Base-by-base conservation (phyloP, 2,888 invertebrate species). In the Tipula lateralis region DNA sequence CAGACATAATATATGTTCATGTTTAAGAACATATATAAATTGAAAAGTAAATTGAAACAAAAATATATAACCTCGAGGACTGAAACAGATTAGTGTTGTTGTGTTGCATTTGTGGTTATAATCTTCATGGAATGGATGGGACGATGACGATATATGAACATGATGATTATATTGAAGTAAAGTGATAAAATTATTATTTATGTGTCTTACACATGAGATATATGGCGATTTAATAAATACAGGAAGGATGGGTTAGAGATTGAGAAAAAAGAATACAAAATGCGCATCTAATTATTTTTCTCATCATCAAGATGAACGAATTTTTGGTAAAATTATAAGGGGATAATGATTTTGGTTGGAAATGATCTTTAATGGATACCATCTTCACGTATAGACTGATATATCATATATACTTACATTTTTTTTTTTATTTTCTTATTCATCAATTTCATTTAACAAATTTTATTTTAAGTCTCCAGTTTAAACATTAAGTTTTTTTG, bases 31-130 rank as follows among this genome's bases (percentile, higher is more conserved):
- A 66, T 12, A n/a, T n/a, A 66, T 66, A 66, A 66, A 66, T 66
- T 66, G 66, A 66, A 66, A 66, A 66, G 24, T 66, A 66, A 66
- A 66, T 66, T 66, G 66, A 66, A 66, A 66, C 66, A 66, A 66
- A 66, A 66, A 66, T 66, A 66, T 24, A 66, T 66, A 66, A 66
- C 66, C 66, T 66, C 66, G 66, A 66, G 66, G 66, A 66, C n/a
- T 66, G 24, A 66, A 66, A 66, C 24, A 24, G 66, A 24, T 66
- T 66, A 12, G 66, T 24, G 66, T 66, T 66, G 66, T 66, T 66
- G 66, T 66, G 24, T 9, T 66, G 0, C 24, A 66, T 66, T 66
- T 24, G 66, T 24, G 24, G 66, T 66, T 66, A 24, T 66, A 66
- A 66, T 66, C 66, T 66, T 66, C 24, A 66, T 66, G 24, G 24